Conservation (phyloP, 1,140 invertebrate genomes). For the Tetramorium parvispinum region DNA sequence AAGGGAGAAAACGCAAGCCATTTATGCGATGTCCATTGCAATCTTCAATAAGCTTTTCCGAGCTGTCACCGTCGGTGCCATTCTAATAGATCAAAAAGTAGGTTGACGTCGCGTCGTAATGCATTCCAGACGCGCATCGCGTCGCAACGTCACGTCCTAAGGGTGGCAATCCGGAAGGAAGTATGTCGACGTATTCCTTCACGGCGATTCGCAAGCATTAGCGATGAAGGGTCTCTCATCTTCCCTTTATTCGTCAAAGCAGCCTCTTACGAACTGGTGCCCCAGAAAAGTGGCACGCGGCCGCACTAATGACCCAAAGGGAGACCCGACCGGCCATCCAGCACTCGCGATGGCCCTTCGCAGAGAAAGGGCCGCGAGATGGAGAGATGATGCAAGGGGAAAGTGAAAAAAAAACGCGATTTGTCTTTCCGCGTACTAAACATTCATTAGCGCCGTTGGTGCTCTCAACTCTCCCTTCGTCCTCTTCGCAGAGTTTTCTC, state of each 20-base stretch:
- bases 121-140: constrained; percentile 41
- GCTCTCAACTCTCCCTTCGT: constrained; percentile 43
- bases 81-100: constrained; percentile 51
- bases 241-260: constrained; percentile 15
- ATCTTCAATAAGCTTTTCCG: constrained; percentile 15
- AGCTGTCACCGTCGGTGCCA: constrained; percentile 1
- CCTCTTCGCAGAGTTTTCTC: not conserved
- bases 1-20: not conserved
- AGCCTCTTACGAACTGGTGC: constrained; percentile 19
- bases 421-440: constrained; percentile 69
- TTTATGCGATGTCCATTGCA: constrained; percentile 1
- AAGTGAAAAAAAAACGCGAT: constrained; percentile 53
- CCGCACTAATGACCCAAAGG: constrained; percentile 70
- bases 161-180: constrained; percentile 45
- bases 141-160: constrained; percentile 41
- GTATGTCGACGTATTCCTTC: constrained; percentile 59
- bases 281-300: constrained; percentile 68
- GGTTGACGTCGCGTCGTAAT: constrained; percentile 47
- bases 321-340: constrained; percentile 24
- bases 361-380: not conserved
- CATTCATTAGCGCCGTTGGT: constrained; percentile 69
- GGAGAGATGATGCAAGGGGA: not conserved
- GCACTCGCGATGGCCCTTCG: constrained; percentile 19
- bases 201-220: constrained; percentile 53
- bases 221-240: constrained; percentile 47